Evolutionary conservation across 2,797 vertebrate species (phyloP), one percentile per base, ranked within the genome.

Genomic region (Liasis olivaceus): DNA sequence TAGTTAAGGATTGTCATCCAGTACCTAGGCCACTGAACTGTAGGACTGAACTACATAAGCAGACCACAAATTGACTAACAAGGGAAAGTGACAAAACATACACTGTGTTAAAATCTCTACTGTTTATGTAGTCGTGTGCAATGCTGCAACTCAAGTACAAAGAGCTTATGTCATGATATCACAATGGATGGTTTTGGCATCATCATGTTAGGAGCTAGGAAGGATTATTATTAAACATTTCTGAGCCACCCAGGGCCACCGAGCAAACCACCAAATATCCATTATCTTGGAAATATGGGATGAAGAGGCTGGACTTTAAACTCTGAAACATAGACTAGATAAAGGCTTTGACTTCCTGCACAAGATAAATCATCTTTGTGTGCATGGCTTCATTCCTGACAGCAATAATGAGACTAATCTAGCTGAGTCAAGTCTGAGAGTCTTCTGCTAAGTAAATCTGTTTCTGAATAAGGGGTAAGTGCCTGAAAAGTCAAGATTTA

Each of bases 1-100:
- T 72, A 72, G 31, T 72, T 72, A 72, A 7, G 66, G 14, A 36
- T 31, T 72, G 14, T 36, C 14, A 72, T 72, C 66, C n/a, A 36
- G n/a, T 72, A n/a, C 13, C 28, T 66, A 72, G 31, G 66, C n/a
- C 66, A 69, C 66, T 31, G 14, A 72, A 72, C n/a, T 72, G 7
- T 31, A 72, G 66, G 31, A 72, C 13, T 72, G n/a, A 72, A 72
- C n/a, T 72, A 66, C 28, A 66, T 66, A 66, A 66, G 28, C 64
- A 66, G 64, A 66, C 28, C 92, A 93, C 95, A 14, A 66, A 66
- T 66, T 66, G 26, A 66, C 91, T 94, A 93, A 94, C 88, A 95
- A n/a, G n/a, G 66, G 14, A 72, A 72, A 31, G n/a, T 72, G n/a
- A 72, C n/a, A 72, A 72, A 17, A 72, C n/a, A 51, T 51, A 51